A percentile compares a stretch with the other conserved stretches of the same genome.
Evolutionary conservation across 2,797 vertebrate species (phyloP).

Genomic region (Clarias pachynema): DNA sequence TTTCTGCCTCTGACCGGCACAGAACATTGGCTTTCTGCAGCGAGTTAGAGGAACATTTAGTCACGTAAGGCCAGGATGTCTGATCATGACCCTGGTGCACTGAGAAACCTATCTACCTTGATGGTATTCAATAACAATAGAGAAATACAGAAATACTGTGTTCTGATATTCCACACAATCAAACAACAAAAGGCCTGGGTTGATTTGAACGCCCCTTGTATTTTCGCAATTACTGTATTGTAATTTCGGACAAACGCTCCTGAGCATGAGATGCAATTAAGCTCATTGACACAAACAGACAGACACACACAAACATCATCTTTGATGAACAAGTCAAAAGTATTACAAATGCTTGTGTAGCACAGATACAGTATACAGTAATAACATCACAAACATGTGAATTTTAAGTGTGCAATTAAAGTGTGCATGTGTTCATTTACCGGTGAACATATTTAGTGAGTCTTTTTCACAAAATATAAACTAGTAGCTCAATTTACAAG

Average conservation of each 20-base stretch:
- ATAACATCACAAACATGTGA: neutral
- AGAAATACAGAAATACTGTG: too few species aligned
- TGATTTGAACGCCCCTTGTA: neutral
- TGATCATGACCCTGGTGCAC: too few species aligned
- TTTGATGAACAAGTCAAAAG: neutral
- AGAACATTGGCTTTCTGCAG: too few species aligned
- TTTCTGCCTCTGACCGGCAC: too few species aligned
- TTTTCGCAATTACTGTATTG: neutral
- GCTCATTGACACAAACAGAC: neutral
- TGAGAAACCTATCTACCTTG: too few species aligned
- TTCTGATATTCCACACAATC: too few species aligned
- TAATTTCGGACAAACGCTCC: neutral
- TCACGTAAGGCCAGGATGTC: too few species aligned
- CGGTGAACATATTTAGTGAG: too few species aligned
- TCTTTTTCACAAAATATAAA: neutral
- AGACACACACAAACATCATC: neutral
- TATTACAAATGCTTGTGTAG: neutral
- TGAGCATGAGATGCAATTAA: neutral
- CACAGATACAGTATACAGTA: neutral
- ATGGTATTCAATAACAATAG: too few species aligned
- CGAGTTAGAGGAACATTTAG: too few species aligned
- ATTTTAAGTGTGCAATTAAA: neutral
- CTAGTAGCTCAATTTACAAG: neutral
- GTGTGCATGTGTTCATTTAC: neutral
- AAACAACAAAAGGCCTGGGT: too few species aligned